Evolutionary conservation across 2,797 vertebrate genomes (phyloP), one percentile per base, ranked within the genome.

Genomic region (Pseudochromis fuscus): DNA sequence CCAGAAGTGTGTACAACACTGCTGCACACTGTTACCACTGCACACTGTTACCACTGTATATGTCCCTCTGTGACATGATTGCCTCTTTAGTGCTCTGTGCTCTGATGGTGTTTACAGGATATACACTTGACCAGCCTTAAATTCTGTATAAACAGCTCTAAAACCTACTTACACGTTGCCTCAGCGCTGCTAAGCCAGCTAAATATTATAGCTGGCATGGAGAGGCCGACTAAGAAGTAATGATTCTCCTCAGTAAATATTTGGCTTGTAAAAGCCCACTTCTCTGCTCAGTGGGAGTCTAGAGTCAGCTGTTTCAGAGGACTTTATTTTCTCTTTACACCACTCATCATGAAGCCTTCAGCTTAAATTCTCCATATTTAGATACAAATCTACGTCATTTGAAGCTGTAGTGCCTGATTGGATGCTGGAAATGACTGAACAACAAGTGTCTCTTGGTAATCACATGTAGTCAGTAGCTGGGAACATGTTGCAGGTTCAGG

Each of bases 241-340:
- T 52, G 24, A 71, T 66, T 67, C 31, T 50, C 18, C 38, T 62
- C 57, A 19, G 68, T 77, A 75, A 82, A 81, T 81, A 75, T 80
- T 83, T 82, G 25, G 57, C 57, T 30, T 16, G 24, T 37, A 65
- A 76, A 73, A 56, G 48, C 19, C 31, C 64, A 65, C 65, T 66
- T 70, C 23, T 46, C 42, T 9, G 15, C 61, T 80, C 33, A 40
- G n/a, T 27, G 35, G 23, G 19, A 49, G 63, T 33, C 48, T 21
- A 25, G 28, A 68, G 13, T 0, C 0, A 21, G 35, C 23, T 19
- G 18, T 48, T 65, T 73, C 24, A 62, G 15, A 63, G 15, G 18
- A 9, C 40, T 28, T 52, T 38, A 21, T 30, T 48, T 44, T 0
- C 13, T 46, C 55, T 64, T 44, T 31, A 33, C 8, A 3, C 11